These are phyloP conservation scores for Cantharis flavilabris DNA, from an alignment of 2,888 invertebrate genomes.

Conservation along the genomic window DNA sequence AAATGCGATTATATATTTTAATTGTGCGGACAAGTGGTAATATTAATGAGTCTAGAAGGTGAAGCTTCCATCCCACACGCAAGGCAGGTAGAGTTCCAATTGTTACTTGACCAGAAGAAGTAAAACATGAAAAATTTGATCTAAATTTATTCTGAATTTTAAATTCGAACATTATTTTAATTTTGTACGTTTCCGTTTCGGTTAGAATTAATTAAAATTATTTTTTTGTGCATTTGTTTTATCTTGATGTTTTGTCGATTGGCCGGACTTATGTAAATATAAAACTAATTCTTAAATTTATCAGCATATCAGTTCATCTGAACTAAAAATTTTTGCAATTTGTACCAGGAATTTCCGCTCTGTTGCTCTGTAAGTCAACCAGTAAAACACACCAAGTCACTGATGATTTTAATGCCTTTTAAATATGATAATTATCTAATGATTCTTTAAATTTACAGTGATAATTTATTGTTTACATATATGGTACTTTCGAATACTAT, in stretches of 20 bases:
- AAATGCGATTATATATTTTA: constrained; percentile 57
- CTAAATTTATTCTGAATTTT: constrained; percentile 19
- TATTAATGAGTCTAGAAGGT: constrained; percentile 52
- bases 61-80: constrained; percentile 48
- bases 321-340: no score
- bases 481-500: neutral
- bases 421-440: neutral
- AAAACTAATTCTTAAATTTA: no score
- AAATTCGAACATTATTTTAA: constrained; percentile 4
- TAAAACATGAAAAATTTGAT: constrained; percentile 1
- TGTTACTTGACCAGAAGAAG: constrained; percentile 9
- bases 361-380: no score
- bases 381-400: no score
- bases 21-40: constrained; percentile 56
- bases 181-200: neutral
- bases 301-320: no score
- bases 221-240: neutral
- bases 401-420: neutral
- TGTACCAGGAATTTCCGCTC: no score
- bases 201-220: neutral
- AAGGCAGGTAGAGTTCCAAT: constrained; percentile 45
- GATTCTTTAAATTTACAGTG: neutral
- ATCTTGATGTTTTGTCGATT: no score
- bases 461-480: neutral
- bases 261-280: no score